Percentiles rank a stretch among this genome's conserved stretches.
These are phyloP conservation scores for Allobates femoralis DNA, from an alignment of 2,797 vertebrate genomes.

Conservation along the genomic window DNA sequence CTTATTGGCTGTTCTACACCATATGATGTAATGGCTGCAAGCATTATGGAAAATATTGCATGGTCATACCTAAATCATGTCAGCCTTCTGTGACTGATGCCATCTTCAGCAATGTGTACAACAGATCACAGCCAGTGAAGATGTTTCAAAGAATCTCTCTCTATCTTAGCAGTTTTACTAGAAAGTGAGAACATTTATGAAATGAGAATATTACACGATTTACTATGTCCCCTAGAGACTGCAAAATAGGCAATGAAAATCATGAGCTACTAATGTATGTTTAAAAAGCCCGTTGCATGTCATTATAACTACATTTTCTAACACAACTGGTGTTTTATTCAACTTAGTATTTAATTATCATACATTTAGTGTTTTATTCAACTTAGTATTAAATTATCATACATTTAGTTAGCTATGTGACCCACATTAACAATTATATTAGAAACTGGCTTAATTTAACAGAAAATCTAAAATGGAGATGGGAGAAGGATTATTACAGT, in stretches of 20 bases:
- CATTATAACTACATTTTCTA: slow-evolving; percentile 12
- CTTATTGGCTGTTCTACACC: no score
- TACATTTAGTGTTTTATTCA: slow-evolving; percentile 11
- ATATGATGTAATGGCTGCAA: no score
- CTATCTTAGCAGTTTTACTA: neutral
- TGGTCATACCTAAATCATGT: no score
- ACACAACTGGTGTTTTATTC: slow-evolving; percentile 8
- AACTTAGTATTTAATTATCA: neutral
- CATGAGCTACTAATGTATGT: slow-evolving; percentile 20
- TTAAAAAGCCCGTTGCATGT: slow-evolving; percentile 11
- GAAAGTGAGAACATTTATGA: neutral
- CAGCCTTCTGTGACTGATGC: no score
- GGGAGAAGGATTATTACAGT: neutral
- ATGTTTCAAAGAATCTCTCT: neutral
- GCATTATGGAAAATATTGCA: no score
- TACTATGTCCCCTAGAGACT: slow-evolving; percentile 11
- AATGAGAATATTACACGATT: neutral
- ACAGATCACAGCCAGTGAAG: no score
- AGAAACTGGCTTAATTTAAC: slow-evolving; percentile 14
- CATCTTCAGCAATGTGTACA: no score
- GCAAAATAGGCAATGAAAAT: slow-evolving; percentile 10
- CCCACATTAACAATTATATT: neutral
- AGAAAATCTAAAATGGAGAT: neutral
- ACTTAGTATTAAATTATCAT: slow-evolving; percentile 3
- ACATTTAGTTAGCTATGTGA: slow-evolving; percentile 1